Evolutionary conservation across 2,113 vertebrate genomes (phyloP).

Genomic region (Lates calcarifer): DNA sequence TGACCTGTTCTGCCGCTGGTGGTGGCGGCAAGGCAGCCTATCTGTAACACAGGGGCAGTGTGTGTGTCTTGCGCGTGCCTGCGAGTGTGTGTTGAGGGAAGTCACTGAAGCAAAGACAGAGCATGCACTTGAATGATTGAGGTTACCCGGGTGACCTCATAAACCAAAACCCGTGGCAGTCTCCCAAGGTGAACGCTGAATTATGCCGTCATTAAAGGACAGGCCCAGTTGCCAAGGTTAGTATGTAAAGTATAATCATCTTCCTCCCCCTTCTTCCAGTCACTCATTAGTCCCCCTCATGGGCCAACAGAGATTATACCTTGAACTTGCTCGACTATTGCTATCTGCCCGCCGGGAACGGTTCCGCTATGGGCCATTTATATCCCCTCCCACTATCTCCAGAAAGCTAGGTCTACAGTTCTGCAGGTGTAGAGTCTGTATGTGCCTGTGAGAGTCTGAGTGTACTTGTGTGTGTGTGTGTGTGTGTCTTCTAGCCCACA

Average conservation of each 20-base stretch:
- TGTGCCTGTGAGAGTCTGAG: constrained; percentile 44
- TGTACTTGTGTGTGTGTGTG: constrained; percentile 52
- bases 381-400: constrained; percentile 71
- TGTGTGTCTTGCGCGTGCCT: constrained; percentile 15
- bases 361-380: constrained; percentile 79
- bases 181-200: constrained; percentile 89
- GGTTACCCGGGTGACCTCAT: constrained; percentile 87
- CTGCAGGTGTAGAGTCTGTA: constrained; percentile 67
- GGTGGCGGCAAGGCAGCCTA: constrained; percentile 43
- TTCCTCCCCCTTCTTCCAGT: constrained; percentile 79
- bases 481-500: constrained; percentile 51
- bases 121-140: constrained; percentile 88
- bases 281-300: constrained; percentile 84
- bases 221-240: constrained; percentile 87
- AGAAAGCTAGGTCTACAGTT: constrained; percentile 51
- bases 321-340: constrained; percentile 82
- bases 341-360: constrained; percentile 76
- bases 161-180: constrained; percentile 87
- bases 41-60: constrained; percentile 63
- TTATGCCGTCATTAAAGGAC: constrained; percentile 89
- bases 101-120: constrained; percentile 84
- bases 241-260: constrained; percentile 89
- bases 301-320: constrained; percentile 83
- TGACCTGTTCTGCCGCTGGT: constrained; percentile 62
- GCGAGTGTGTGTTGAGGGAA: constrained; percentile 72